Evolutionary conservation across 2,888 invertebrate genomes (phyloP).

Genomic region (Hirtodrosophila confusa): DNA sequence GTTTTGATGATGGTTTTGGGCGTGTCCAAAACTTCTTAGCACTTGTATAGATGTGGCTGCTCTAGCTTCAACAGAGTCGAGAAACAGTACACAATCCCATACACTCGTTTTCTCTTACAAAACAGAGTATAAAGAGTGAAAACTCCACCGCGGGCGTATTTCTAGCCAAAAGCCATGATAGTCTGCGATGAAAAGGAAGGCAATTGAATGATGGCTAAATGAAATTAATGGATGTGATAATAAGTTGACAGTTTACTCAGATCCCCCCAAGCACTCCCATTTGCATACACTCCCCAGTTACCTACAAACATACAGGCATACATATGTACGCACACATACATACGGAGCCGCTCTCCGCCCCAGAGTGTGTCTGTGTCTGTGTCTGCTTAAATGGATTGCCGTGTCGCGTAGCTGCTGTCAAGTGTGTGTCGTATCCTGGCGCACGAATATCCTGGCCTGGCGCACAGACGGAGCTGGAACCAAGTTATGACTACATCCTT

Average conservation of each 20-base stretch:
- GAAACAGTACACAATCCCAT: too few species aligned
- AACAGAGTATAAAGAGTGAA: too few species aligned
- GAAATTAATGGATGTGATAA: conserved; percentile 81
- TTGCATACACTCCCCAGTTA: too few species aligned
- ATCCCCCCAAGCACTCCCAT: neutral
- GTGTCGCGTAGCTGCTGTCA: neutral
- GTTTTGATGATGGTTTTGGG: too few species aligned
- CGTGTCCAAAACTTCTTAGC: too few species aligned
- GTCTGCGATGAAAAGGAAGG: conserved; percentile 75
- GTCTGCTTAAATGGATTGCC: conserved; percentile 18
- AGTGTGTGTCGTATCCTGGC: conserved; percentile 3
- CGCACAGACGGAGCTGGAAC: neutral
- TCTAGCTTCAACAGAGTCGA: too few species aligned
- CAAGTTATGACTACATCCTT: conserved; percentile 1
- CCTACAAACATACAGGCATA: too few species aligned
- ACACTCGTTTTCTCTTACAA: too few species aligned
- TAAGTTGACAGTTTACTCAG: conserved; percentile 69
- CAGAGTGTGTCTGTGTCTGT: neutral
- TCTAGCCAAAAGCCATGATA: conserved; percentile 67
- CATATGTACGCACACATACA: too few species aligned
- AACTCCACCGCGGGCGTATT: conserved; percentile 22
- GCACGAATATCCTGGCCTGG: neutral
- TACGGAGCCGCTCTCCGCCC: neutral
- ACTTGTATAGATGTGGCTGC: too few species aligned
- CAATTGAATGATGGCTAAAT: conserved; percentile 81